phyloP scores from a whole-genome alignment of 2,888 invertebrate species.

The Synanthedon tipuliformis region DNA sequence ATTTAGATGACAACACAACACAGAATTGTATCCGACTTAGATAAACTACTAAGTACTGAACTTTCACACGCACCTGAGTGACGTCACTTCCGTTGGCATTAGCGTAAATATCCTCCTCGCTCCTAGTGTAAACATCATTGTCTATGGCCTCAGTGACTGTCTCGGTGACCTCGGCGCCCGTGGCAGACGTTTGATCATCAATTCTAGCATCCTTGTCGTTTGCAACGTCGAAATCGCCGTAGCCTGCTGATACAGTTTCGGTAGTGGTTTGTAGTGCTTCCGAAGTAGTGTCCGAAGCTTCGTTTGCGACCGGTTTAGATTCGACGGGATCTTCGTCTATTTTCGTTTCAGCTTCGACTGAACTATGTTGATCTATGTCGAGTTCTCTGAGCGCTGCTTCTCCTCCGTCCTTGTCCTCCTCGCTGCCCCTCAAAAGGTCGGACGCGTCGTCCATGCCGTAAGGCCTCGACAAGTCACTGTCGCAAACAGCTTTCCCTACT shows the following conservation, averaged over 20 bases:
- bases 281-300: not conserved
- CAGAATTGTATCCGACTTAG: too few species aligned
- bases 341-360: not conserved
- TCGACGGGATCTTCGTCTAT: not conserved
- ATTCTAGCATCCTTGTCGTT: not conserved
- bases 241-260: not conserved
- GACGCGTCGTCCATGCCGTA: not conserved
- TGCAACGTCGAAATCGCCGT: not conserved
- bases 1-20: too few species aligned
- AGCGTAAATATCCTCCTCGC: constrained; percentile 18
- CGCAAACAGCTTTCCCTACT: not conserved
- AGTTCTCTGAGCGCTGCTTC: not conserved
- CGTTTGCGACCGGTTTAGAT: not conserved
- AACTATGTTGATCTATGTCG: too few species aligned
- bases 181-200: not conserved
- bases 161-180: constrained; percentile 5
- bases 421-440: constrained; percentile 3
- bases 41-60: too few species aligned
- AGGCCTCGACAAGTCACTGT: not conserved
- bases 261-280: not conserved
- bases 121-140: constrained; percentile 26
- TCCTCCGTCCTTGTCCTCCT: not conserved
- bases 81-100: constrained; percentile 12
- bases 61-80: constrained; percentile 13
- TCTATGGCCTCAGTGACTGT: constrained; percentile 12